Base-by-base conservation (phyloP, 92 coral and sea anemone genomes). In the Phenganax subtilis region DNA sequence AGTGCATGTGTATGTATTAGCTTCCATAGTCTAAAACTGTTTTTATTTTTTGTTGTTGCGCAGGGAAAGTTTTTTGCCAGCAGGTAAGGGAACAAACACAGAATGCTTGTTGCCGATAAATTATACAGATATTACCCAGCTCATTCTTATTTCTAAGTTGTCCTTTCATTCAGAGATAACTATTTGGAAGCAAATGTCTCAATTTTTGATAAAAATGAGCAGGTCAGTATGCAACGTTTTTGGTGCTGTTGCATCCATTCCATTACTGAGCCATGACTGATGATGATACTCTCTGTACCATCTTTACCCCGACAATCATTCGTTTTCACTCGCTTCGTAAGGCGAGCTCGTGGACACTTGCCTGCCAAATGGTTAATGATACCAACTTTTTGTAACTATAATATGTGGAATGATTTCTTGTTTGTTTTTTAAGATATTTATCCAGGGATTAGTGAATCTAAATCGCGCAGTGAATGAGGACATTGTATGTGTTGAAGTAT, bases 401-500 rank as follows among this genome's bases (percentile, higher is more conserved):
- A 1, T 4, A 66, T 20, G 31, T 3, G 47, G 8, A 30, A 27
- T 20, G 25, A 20, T 15, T 72, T 53, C 54, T 61, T 27, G 37
- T 70, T 77, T 59, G 74, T 20, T 71, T 59, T 73, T 55, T 6
- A 84, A 93, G 98, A 85, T 96, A 10, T 94, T 96, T 76, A 86
- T 96, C 63, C 99, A 92, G 85, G 97, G 97, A 28, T 84, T 91
- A 14, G 87, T 75, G 53, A 90, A 96, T 66, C 88, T 92, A 56
- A 96, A 96, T 87, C 97, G 99, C 55, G 97, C 93, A 12, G 99
- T 96, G 11, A 91, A 96, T 28, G 94, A 90, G 53, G 99, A 96
- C 75, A 71, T 96, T 51, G 96, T 96, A 56, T 97, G 96, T 9
- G 86, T 96, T 57, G 97, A 92, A 85, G 88, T 96, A 53, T 64